phyloP scores from a whole-genome alignment of 2,113 vertebrate genomes.

The Sminthopsis crassicaudata region DNA sequence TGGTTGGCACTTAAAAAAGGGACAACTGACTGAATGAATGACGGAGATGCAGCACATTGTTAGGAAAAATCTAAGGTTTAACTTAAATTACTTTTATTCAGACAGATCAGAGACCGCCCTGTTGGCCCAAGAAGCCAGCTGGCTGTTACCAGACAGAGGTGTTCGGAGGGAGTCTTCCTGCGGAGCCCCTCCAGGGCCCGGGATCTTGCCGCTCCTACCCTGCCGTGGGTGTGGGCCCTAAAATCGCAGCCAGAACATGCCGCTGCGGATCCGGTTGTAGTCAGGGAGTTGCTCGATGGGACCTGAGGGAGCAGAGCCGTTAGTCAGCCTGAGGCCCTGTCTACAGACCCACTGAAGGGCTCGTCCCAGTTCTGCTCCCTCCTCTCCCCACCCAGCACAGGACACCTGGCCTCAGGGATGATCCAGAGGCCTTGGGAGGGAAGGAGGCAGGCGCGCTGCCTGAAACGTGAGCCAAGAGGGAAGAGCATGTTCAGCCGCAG shows the following conservation, averaged over 20 bases:
- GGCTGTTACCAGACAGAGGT: background rate
- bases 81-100: slow-evolving; percentile 14
- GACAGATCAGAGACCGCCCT: background rate
- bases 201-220: background rate
- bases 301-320: slow-evolving; percentile 84
- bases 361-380: background rate
- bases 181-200: background rate
- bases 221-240: slow-evolving; percentile 77
- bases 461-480: slow-evolving; percentile 14
- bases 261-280: slow-evolving; percentile 96
- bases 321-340: slow-evolving; percentile 53
- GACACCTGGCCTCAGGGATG: slow-evolving; percentile 69
- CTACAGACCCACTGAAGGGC: slow-evolving; percentile 14
- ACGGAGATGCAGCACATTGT: background rate
- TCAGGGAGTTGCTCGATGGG: slow-evolving; percentile 94
- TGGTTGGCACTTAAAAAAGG: background rate
- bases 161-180: background rate
- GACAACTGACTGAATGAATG: background rate
- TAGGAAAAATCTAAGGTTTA: background rate
- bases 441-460: background rate
- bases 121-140: background rate
- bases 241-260: slow-evolving; percentile 96
- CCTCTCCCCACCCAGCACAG: slow-evolving; percentile 1
- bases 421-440: background rate
- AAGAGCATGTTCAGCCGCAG: slow-evolving; percentile 58